Percentiles rank a stretch among this genome's conserved stretches.
phyloP scores from a whole-genome alignment of 2,797 vertebrate species.

The Hozukius guyotensis region DNA sequence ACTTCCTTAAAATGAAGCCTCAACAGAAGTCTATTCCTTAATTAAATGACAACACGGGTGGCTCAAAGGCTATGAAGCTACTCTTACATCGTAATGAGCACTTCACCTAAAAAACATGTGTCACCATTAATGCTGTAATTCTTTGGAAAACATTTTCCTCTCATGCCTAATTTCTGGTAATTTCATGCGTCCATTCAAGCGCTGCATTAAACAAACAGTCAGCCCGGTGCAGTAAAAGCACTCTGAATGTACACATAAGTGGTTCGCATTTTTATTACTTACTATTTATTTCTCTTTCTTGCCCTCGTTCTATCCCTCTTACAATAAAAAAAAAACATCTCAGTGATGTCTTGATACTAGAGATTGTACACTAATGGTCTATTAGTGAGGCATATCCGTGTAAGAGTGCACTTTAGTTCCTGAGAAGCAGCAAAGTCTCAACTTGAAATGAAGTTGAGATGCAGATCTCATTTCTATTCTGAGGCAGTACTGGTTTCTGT shows the following conservation, averaged over 20 bases:
- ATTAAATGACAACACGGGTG: not conserved
- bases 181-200: constrained; percentile 5
- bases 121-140: not conserved
- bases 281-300: not conserved
- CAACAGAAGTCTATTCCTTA: not conserved
- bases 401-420: constrained; percentile 2
- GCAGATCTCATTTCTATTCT: constrained; percentile 36
- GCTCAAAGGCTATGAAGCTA: not conserved
- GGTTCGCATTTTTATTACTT: not conserved
- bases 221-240: not conserved
- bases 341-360: not conserved
- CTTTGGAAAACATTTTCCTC: constrained; percentile 8
- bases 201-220: constrained; percentile 18
- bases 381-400: constrained; percentile 4
- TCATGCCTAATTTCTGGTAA: not conserved
- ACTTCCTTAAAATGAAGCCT: not conserved
- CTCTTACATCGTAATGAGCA: not conserved
- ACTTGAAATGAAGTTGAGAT: constrained; percentile 1
- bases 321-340: not conserved
- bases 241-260: not conserved
- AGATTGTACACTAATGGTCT: constrained; percentile 11
- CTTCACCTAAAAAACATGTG: constrained; percentile 1
- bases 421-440: not conserved
- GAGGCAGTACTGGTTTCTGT: constrained; percentile 12
- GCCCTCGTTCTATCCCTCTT: not conserved